Evolutionary conservation across 1,140 invertebrate species (phyloP).

Genomic region (Ephestia elutella): DNA sequence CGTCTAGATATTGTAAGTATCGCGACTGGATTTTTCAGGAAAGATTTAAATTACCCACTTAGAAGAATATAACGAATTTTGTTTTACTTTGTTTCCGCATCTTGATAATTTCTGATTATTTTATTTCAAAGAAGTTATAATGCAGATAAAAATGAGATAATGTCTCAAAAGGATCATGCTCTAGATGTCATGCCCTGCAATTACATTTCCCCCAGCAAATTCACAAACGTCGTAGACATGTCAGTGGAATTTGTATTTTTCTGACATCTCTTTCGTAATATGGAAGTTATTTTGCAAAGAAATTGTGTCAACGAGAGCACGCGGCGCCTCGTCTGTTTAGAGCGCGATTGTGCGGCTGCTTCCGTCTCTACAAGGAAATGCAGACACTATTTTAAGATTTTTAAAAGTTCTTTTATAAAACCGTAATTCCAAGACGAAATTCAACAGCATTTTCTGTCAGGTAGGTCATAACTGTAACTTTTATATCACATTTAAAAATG

Average conservation of each 20-base stretch:
- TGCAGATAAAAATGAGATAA: background rate
- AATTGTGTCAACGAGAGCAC: slow-evolving; percentile 46
- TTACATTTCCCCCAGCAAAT: background rate
- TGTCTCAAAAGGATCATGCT: background rate
- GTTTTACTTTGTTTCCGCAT: no score
- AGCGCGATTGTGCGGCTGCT: background rate
- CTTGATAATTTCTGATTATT: no score
- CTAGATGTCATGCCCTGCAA: background rate
- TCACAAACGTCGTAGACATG: background rate
- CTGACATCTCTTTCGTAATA: slow-evolving; percentile 1
- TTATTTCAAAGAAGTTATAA: no score
- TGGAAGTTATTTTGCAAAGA: slow-evolving; percentile 45
- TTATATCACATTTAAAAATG: no score
- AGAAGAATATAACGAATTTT: no score
- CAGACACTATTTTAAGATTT: background rate
- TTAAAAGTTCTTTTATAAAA: background rate
- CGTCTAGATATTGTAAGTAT: background rate
- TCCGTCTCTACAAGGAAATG: background rate
- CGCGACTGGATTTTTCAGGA: background rate
- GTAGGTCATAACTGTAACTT: no score
- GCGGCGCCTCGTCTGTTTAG: background rate
- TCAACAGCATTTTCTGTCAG: background rate
- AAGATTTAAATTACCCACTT: no score
- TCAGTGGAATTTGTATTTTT: slow-evolving; percentile 2
- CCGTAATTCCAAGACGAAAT: background rate